These are phyloP conservation scores for Catostomus latipinnis DNA, from an alignment of 2,797 vertebrate genomes.

Conservation along the genomic window DNA sequence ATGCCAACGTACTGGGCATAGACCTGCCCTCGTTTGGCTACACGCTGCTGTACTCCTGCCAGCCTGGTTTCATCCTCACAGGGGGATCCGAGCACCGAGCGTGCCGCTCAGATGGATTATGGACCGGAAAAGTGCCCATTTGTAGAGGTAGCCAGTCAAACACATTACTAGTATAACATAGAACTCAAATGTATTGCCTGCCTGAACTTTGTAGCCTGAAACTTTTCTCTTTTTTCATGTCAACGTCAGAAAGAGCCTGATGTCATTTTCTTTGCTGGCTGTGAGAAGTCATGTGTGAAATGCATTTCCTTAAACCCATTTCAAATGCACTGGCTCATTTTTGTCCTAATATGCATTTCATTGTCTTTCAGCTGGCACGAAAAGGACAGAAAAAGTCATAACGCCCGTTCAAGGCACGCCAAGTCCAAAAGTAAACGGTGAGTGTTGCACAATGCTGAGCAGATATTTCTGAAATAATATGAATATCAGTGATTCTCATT, in stretches of 20 bases:
- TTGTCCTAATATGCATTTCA: slow-evolving; percentile 64
- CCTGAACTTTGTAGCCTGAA: slow-evolving; percentile 8
- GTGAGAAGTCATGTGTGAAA: slow-evolving; percentile 35
- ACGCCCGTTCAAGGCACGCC: slow-evolving; percentile 87
- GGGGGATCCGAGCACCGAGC: slow-evolving; percentile 96
- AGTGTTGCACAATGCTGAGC: slow-evolving; percentile 64
- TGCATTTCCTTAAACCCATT: slow-evolving; percentile 31
- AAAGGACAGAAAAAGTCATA: slow-evolving; percentile 90
- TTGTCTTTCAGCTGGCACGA: slow-evolving; percentile 86
- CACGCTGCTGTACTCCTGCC: slow-evolving; percentile 94
- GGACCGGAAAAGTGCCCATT: slow-evolving; percentile 96
- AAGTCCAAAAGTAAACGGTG: slow-evolving; percentile 92
- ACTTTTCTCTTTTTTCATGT: slow-evolving; percentile 9
- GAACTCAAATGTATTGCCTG: slow-evolving; percentile 7
- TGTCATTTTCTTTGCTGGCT: background rate
- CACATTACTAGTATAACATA: background rate
- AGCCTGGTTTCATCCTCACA: slow-evolving; percentile 91
- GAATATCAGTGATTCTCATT: too few relatives aligned
- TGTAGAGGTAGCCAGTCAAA: slow-evolving; percentile 84
- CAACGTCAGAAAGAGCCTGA: background rate
- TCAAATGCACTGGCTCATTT: background rate
- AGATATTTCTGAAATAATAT: background rate
- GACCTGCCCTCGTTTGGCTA: slow-evolving; percentile 94
- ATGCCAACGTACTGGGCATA: slow-evolving; percentile 89
- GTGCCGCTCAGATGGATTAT: slow-evolving; percentile 92